phyloP scores from a whole-genome alignment of 2,113 vertebrate genomes.

The Coryphaenoides rupestris region DNA sequence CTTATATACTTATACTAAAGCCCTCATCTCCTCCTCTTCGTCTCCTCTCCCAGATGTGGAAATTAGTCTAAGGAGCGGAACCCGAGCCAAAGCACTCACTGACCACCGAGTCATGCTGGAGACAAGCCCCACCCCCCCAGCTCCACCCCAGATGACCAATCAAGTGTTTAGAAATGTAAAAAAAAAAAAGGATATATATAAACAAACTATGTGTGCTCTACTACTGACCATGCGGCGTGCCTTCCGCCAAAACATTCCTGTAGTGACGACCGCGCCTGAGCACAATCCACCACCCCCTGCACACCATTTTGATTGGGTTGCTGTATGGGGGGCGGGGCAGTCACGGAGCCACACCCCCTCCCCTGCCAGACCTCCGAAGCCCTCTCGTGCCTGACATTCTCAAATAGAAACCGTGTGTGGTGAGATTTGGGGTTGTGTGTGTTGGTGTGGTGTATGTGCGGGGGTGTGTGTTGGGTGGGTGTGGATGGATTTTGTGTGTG shows the following conservation, averaged over 20 bases:
- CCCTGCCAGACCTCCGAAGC: too few relatives aligned
- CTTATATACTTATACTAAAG: too few relatives aligned
- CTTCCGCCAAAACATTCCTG: constrained; percentile 27
- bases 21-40: neutral
- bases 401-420: too few relatives aligned
- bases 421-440: too few relatives aligned
- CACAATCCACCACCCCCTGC: constrained; percentile 31
- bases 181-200: too few relatives aligned
- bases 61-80: constrained; percentile 72
- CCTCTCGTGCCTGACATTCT: too few relatives aligned
- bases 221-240: constrained; percentile 21
- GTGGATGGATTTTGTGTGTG: too few relatives aligned
- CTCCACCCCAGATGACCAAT: constrained; percentile 13
- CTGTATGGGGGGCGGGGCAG: neutral
- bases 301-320: too few relatives aligned
- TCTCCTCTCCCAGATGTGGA: constrained; percentile 68
- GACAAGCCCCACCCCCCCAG: neutral
- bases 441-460: too few relatives aligned
- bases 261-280: constrained; percentile 35
- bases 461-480: too few relatives aligned
- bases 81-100: constrained; percentile 28
- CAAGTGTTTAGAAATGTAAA: constrained; percentile 27
- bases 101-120: constrained; percentile 36
- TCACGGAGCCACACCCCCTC: too few relatives aligned
- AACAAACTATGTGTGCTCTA: neutral